Evolutionary conservation across 1,140 invertebrate species (phyloP).

Genomic region (Patella vulgata): DNA sequence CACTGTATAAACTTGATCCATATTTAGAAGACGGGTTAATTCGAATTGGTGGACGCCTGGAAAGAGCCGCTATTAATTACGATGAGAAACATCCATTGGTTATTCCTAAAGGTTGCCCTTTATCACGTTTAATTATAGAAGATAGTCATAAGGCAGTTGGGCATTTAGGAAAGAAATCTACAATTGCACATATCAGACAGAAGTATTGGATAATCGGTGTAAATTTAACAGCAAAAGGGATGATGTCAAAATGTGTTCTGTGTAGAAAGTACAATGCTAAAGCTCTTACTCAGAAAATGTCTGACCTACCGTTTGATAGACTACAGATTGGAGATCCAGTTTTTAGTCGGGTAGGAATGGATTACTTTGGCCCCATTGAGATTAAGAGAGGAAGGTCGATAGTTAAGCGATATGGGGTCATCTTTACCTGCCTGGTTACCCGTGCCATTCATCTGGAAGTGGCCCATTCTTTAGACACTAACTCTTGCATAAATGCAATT

Average conservation of each 20-base stretch:
- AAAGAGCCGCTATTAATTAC: conserved; percentile 1
- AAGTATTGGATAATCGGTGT: conserved; percentile 19
- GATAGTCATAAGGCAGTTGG: too few species aligned
- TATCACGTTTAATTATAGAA: too few species aligned
- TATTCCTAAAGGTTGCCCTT: conserved; percentile 13
- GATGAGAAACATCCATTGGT: conserved; percentile 30
- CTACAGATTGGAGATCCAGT: conserved; percentile 26
- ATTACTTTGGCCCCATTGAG: conserved; percentile 47
- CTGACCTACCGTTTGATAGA: conserved; percentile 24
- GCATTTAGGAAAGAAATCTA: conserved; percentile 18
- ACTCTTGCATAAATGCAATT: conserved; percentile 34
- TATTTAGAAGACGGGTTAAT: conserved; percentile 25
- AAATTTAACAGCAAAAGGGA: not conserved
- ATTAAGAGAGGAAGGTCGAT: conserved; percentile 28
- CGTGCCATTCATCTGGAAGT: conserved; percentile 40
- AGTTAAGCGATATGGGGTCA: conserved; percentile 39
- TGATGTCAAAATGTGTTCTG: conserved; percentile 11
- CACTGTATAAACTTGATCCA: conserved; percentile 14
- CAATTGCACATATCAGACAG: not conserved
- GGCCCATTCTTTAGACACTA: conserved; percentile 24
- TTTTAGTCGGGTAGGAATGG: conserved; percentile 42
- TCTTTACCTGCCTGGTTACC: conserved; percentile 39
- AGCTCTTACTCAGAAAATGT: conserved; percentile 26
- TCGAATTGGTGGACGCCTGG: conserved; percentile 23
- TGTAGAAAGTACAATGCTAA: not conserved